These are phyloP conservation scores for Stenodema calcarata DNA, from an alignment of 2,888 invertebrate species.

Conservation along the genomic window DNA sequence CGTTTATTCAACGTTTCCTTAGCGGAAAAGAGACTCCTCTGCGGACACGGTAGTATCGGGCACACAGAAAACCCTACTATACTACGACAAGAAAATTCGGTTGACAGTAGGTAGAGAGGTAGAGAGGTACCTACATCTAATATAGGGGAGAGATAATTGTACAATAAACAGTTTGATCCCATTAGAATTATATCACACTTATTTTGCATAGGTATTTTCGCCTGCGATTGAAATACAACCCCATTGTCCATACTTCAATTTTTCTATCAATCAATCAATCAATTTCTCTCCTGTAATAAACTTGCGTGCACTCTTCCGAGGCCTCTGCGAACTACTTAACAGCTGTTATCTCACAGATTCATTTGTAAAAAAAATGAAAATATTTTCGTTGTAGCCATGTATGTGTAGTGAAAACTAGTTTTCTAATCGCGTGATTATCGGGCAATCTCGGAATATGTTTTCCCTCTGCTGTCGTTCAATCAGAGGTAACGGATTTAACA, in stretches of 20 bases:
- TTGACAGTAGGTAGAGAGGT: too few relatives aligned
- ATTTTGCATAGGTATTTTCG: too few relatives aligned
- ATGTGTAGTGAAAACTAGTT: neutral
- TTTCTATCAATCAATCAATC: neutral
- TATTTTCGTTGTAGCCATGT: neutral
- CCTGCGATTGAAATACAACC: too few relatives aligned
- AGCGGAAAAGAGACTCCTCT: too few relatives aligned
- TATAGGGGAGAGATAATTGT: too few relatives aligned
- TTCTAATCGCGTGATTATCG: neutral
- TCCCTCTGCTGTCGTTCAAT: constrained; percentile 5
- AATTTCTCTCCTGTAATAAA: neutral
- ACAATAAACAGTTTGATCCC: too few relatives aligned
- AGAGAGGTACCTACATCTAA: too few relatives aligned
- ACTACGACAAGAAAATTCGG: too few relatives aligned
- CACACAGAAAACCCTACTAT: too few relatives aligned
- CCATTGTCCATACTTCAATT: neutral
- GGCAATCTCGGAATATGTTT: neutral
- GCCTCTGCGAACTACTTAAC: neutral
- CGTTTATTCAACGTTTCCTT: too few relatives aligned
- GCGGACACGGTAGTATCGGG: too few relatives aligned
- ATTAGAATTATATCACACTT: too few relatives aligned
- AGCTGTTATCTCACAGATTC: neutral
- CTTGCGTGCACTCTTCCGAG: neutral
- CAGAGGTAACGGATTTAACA: neutral
- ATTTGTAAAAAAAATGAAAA: neutral